Evolutionary conservation across 2,113 vertebrate genomes (phyloP).

Genomic region (Isurus oxyrinchus): DNA sequence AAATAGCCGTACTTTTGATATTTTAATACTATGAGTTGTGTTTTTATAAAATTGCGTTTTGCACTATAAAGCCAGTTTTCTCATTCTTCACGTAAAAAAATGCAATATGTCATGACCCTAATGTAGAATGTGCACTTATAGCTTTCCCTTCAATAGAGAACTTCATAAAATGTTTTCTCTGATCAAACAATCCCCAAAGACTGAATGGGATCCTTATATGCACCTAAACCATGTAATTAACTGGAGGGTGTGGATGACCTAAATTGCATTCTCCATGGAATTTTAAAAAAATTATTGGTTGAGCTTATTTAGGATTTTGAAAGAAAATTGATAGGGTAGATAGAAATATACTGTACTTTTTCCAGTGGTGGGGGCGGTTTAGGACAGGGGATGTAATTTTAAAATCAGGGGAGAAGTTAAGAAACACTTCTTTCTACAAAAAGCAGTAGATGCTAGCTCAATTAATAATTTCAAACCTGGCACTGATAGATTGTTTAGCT

Average conservation of each 20-base stretch:
- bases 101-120: not conserved
- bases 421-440: not conserved
- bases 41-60: not conserved
- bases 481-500: not conserved
- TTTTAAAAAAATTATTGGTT: not conserved
- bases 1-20: not conserved
- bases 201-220: not conserved
- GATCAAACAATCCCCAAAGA: constrained; percentile 6
- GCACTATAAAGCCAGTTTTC: not conserved
- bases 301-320: not conserved
- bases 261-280: not conserved
- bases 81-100: not conserved
- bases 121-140: not conserved
- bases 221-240: not conserved
- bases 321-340: not conserved
- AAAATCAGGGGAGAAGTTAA: not conserved
- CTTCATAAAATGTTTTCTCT: not conserved
- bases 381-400: not conserved
- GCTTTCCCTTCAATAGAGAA: not conserved
- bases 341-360: not conserved
- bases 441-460: not conserved
- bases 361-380: not conserved
- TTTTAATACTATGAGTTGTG: not conserved
- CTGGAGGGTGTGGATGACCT: not conserved
- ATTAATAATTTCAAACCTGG: not conserved